Conservation (phyloP, 2,113 vertebrate genomes). For the Callithrix jacchus region DNA sequence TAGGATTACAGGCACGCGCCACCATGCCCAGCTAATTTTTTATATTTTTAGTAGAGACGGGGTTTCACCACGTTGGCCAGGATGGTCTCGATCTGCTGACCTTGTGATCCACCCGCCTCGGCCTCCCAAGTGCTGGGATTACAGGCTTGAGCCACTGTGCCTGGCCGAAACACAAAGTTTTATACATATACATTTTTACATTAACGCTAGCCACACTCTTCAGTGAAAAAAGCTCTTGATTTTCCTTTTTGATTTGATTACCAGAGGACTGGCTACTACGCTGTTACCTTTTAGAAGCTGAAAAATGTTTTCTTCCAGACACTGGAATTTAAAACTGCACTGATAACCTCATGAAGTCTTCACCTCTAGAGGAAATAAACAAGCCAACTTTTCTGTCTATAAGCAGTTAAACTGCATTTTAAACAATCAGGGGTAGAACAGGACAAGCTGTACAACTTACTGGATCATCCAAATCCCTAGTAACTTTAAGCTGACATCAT, state of each 20-base stretch:
- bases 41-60: too few species aligned
- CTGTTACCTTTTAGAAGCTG: slow-evolving; percentile 20
- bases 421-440: not conserved
- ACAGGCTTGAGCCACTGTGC: too few species aligned
- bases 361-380: not conserved
- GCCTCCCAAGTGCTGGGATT: too few species aligned
- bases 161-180: slow-evolving; percentile 4
- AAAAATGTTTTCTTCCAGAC: slow-evolving; percentile 36
- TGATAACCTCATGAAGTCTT: not conserved
- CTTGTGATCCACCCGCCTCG: too few species aligned
- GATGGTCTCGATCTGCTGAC: too few species aligned
- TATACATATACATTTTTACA: not conserved
- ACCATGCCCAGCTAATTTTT: too few species aligned
- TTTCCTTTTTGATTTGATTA: slow-evolving; percentile 40
- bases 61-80: too few species aligned
- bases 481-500: not conserved
- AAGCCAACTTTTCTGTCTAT: slow-evolving; percentile 33
- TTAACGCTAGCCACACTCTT: not conserved
- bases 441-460: not conserved
- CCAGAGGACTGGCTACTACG: not conserved
- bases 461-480: not conserved
- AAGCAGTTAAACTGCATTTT: not conserved
- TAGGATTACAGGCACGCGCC: too few species aligned
- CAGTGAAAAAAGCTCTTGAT: not conserved
- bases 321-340: slow-evolving; percentile 37